These are phyloP conservation scores for Nothobranchius kuhntae DNA, from an alignment of 2,113 vertebrate genomes.

Conservation along the genomic window DNA sequence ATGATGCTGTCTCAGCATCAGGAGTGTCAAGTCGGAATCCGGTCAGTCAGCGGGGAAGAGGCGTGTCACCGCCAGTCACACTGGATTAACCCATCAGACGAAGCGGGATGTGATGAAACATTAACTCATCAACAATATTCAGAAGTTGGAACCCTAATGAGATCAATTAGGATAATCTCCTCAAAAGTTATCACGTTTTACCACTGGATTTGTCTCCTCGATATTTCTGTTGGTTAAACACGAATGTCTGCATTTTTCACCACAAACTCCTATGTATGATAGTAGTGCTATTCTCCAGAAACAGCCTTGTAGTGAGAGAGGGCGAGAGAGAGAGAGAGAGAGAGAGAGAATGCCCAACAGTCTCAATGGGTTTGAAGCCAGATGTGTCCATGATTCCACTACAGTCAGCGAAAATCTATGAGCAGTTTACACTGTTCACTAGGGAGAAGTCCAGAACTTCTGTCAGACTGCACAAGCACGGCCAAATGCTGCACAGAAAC, in stretches of 20 bases:
- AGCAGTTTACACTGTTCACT: conserved; percentile 9
- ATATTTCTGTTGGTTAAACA: conserved; percentile 5
- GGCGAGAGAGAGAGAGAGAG: neutral
- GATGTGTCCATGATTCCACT: conserved; percentile 26
- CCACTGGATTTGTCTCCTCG: neutral
- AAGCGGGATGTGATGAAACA: neutral
- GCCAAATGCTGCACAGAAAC: conserved; percentile 1
- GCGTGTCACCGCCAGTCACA: conserved; percentile 9
- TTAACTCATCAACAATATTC: too few relatives aligned
- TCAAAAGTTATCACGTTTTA: neutral
- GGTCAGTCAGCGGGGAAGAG: conserved; percentile 42
- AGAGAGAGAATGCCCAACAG: conserved; percentile 22
- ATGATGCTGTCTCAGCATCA: conserved; percentile 37
- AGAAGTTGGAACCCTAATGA: too few relatives aligned
- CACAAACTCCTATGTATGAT: neutral
- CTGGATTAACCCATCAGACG: neutral
- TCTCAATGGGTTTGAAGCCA: conserved; percentile 14
- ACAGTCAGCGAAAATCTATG: conserved; percentile 17
- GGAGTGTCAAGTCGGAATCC: conserved; percentile 24
- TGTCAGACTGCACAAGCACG: neutral
- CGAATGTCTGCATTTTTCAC: neutral
- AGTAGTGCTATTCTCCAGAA: conserved; percentile 6
- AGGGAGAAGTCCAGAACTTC: conserved; percentile 6
- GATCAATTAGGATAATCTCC: neutral
- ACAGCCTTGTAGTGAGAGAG: conserved; percentile 3